phyloP scores from a whole-genome alignment of 37 sponge, comb jelly and placozoan species.

The Tethya wilhelma region DNA sequence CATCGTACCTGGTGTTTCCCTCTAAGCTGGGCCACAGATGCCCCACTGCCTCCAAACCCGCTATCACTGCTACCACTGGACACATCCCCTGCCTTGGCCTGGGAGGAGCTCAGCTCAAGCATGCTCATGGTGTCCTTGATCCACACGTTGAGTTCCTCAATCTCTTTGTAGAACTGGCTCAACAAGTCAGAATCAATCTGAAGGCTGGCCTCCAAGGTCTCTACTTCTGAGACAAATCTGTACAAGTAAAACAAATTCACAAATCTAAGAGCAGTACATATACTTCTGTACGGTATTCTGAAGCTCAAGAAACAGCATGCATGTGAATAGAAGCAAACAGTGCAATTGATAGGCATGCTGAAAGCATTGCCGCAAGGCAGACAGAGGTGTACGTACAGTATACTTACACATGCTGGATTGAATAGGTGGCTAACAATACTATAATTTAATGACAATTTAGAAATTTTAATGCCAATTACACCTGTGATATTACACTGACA shows the following conservation, averaged over 20 bases:
- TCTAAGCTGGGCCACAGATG: conserved; percentile 10
- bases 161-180: conserved; percentile 27
- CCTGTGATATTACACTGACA: no score
- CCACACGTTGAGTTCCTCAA: conserved; percentile 28
- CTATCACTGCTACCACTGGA: neutral
- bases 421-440: no score
- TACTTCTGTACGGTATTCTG: no score
- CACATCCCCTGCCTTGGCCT: neutral
- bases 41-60: neutral
- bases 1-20: conserved; percentile 25
- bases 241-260: neutral
- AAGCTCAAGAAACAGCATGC: no score
- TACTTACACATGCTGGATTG: no score
- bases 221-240: neutral
- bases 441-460: no score
- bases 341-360: no score
- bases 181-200: conserved; percentile 1
- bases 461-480: no score
- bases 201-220: neutral
- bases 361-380: no score
- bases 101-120: conserved; percentile 15
- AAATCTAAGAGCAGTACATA: no score
- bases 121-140: conserved; percentile 11
- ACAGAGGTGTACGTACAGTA: no score
- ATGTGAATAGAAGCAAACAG: no score